Base-by-base conservation (phyloP, 2,113 vertebrate genomes). In the Oncorhynchus mykiss region DNA sequence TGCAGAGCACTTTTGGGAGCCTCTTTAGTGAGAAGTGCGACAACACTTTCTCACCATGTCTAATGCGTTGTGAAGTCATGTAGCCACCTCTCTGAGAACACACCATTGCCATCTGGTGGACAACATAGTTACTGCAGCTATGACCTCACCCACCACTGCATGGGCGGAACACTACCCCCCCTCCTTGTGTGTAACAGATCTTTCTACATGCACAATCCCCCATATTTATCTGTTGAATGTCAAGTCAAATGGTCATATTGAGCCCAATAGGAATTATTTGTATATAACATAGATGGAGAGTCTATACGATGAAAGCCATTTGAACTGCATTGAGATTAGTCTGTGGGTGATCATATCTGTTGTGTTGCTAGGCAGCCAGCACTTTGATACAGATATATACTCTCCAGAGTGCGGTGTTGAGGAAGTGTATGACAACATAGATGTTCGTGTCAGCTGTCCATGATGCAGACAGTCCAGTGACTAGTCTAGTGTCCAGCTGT, bases 1-100 rank as follows among this genome's bases (percentile, higher is more conserved):
- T 90, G 90, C 74, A 85, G 85, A 89, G 91, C 91, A 92, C 91
- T 91, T 92, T 92, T 82, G 83, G 88, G 86, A 85, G 85, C 86
- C 82, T 6, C 11, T 25, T 27, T 22, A 25, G 65, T 27, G 25
- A 31, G 25, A 29, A 48, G 20, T n/a, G 16, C 11, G n/a, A 24
- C 34, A 48, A 16, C 9, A 12, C 45, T 11, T 54, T 16, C 51
- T 54, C 51, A 48, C 29, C 3, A 24, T 9, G 9, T 70, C 11
- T 48, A 49, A 20, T 70, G 27, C 22, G 31, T 69, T n/a, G 7
- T 39, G 25, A 31, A 18, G 16, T 49, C 68, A 12, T 20, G 11
- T 2, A 16, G 20, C 82, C 80, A 70, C 31, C 49, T 80, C 68
- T 80, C 70, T 81, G 78, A 84, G 84, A 90, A 87, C 85, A 78